Base-by-base conservation (phyloP, 2,113 vertebrate species). In the Montifringilla adamsi region DNA sequence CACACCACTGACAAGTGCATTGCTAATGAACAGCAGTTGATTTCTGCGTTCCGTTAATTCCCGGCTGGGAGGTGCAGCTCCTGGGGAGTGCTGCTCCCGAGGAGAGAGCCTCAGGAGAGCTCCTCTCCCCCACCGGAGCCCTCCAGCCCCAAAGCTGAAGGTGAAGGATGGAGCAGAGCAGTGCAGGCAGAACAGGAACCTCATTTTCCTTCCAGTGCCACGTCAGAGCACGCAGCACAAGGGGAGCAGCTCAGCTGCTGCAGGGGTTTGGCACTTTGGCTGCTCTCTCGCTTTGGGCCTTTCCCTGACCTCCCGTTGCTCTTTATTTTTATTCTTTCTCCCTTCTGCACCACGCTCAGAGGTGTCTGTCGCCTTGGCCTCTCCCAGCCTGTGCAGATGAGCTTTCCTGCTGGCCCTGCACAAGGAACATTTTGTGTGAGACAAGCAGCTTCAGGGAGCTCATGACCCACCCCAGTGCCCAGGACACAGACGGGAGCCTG, bases 81-180 rank as follows among this genome's bases (percentile, higher is more conserved):
- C 68, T 74, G 5, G 11, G 74, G 50, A 76, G 15, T 12, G 24
- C 46, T 83, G 18, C 26, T 85, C 35, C 44, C 75, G 58, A 30
- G 43, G 17, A 47, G 13, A 28, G 63, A 50, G 26, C 0, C 0
- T 4, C 11, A 50, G 66, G 27, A 30, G 15, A 67, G 39, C 12
- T 84, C 60, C 41, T 47, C 22, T 47, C 23, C 2, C 4, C 43
- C 59, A 37, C 37, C 49, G 46, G 43, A 91, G 50, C 50, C 8
- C 35, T 39, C 6, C 68, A 33, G 26, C 53, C 10, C 39, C n/a
- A 37, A 18, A 79, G 33, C 52, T 89, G 81, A 59, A 43, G 39
- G 50, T 14, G 15, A 27, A 30, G 24, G 49, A 52, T 2, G 7
- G 39, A 50, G 41, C n/a, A 75, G 44, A 95, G 46, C 41, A 49